A percentile compares a stretch with the other conserved stretches of the same genome.
These are phyloP conservation scores for Cheilosia vulpina DNA, from an alignment of 2,888 invertebrate species.

Conservation along the genomic window DNA sequence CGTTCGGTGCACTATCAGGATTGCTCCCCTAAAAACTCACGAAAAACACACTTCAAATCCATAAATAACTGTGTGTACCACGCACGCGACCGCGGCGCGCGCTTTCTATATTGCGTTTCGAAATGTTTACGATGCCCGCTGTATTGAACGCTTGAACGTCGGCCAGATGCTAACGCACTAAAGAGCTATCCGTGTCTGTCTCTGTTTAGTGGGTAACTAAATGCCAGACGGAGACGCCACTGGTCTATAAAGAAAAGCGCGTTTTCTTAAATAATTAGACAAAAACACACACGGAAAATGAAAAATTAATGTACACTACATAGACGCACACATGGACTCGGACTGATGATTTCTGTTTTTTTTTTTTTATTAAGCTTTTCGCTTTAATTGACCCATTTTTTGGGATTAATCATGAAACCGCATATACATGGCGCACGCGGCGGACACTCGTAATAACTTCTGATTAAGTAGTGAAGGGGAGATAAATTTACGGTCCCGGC, in stretches of 20 bases:
- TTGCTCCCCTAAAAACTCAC: conserved; percentile 32
- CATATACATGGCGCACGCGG: conserved; percentile 18
- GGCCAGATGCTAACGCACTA: conserved; percentile 49
- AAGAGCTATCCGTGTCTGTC: conserved; percentile 23
- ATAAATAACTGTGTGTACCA: conserved; percentile 66
- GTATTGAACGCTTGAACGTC: conserved; percentile 37
- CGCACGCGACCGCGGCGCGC: conserved; percentile 53
- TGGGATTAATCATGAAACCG: conserved; percentile 63
- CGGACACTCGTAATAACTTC: conserved; percentile 60
- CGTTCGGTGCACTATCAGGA: conserved; percentile 34
- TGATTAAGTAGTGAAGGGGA: conserved; percentile 57
- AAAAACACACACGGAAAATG: conserved; percentile 2
- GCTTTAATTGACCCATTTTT: conserved; percentile 73
- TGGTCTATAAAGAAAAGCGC: conserved; percentile 33
- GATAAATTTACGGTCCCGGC: conserved; percentile 29
- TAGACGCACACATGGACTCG: not conserved
- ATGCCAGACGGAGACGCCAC: conserved; percentile 64
- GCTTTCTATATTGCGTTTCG: conserved; percentile 35
- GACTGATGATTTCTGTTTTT: conserved; percentile 10
- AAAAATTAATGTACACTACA: conserved; percentile 48
- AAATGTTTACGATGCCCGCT: conserved; percentile 31
- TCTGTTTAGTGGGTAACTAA: conserved; percentile 17
- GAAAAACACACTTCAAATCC: conserved; percentile 31
- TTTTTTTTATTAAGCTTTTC: conserved; percentile 49
- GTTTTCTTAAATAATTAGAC: conserved; percentile 47